Conservation (phyloP, 2,888 invertebrate species). For the Pammene fasciana region DNA sequence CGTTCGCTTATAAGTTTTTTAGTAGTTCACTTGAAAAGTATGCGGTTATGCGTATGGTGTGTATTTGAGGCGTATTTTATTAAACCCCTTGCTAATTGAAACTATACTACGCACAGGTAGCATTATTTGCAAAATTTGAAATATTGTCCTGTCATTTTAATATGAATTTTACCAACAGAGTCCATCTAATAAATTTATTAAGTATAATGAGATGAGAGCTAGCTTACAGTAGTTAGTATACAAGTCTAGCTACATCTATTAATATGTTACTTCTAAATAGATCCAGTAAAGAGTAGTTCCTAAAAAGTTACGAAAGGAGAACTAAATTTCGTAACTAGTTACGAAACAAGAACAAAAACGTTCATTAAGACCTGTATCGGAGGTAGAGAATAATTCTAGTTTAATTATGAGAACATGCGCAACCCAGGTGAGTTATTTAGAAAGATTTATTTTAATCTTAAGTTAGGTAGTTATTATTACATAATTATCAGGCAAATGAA, state of each 20-base stretch:
- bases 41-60: no score
- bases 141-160: no score
- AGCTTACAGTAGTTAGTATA: no score
- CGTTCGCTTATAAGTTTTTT: no score
- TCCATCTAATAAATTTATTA: no score
- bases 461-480: neutral
- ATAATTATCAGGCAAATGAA: constrained; percentile 9
- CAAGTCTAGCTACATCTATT: neutral
- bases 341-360: neutral
- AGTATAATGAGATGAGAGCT: no score
- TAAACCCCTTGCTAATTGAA: no score
- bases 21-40: no score
- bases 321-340: neutral
- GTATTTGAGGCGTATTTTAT: no score
- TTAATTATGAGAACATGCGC: constrained; percentile 5
- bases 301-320: neutral
- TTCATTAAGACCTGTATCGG: neutral
- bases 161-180: no score
- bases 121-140: no score
- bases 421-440: neutral
- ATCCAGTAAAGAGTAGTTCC: neutral
- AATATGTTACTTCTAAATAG: neutral
- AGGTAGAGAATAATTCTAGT: neutral
- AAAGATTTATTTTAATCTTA: neutral
- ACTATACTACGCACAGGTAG: no score